Base-by-base conservation (phyloP, 53 echinoderm and acorn worm species). In the Holothuria scabra region DNA sequence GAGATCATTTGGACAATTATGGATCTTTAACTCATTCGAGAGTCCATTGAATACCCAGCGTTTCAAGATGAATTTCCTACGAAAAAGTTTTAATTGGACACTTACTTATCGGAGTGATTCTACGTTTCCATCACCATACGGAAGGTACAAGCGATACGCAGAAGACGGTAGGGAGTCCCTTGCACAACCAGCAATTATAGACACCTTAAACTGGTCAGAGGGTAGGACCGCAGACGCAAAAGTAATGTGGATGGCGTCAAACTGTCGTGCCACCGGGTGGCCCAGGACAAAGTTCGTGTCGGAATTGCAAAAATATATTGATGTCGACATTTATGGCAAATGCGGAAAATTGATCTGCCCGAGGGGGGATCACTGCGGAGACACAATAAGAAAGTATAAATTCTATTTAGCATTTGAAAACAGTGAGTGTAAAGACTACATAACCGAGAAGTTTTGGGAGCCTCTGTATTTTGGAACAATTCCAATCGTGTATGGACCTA, bases 391-490 rank as follows among this genome's bases (percentile, higher is more conserved):
- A 26, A 72, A 72, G 25, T 72, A 72, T 72, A 72, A 72, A 46
- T 72, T 72, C 16, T 72, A 72, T 26, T 46, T 72, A 41, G 44
- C 72, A 22, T 21, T 72, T 24, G 72, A 72, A 46, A 72, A 72
- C 49, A 46, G 72, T 26, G 72, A 72, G 22, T 72, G 41, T 26
- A 46, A n/a, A 23, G 72, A 72, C 26, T 72, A 72, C 46, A 72
- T 72, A 72, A 72, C 72, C 20, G 72, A 72, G 12, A 72, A 72
- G 23, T 72, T 72, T 72, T 72, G 72, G 72, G 72, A 72, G 16
- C 72, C 72, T n/a, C 28, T 72, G 11, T 48, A 22, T 25, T 46
- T 46, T 72, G 48, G 48, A 44, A 24, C 48, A 25, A 72, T 72
- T 25, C 72, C 72, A 18, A 11, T 72, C 46, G 69, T 69, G 5